phyloP scores from a whole-genome alignment of 2,888 invertebrate species.

The Thera obeliscata region DNA sequence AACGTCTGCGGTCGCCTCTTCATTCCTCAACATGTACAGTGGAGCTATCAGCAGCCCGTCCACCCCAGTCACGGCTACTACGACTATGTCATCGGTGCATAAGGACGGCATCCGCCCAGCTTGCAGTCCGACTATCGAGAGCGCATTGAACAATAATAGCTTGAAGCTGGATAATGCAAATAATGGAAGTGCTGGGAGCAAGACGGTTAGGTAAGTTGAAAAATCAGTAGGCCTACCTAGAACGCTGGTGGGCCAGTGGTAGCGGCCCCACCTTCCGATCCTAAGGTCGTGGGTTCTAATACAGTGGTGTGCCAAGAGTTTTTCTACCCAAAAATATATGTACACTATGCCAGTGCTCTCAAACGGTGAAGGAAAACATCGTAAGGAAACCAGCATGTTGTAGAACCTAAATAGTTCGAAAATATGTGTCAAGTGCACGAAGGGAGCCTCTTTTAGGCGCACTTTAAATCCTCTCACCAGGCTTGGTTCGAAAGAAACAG shows the following conservation, averaged over 20 bases:
- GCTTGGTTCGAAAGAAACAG: too few relatives aligned
- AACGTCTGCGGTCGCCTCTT: conserved; percentile 81
- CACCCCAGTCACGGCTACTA: conserved; percentile 60
- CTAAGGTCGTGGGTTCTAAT: too few relatives aligned
- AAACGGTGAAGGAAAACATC: too few relatives aligned
- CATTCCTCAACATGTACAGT: conserved; percentile 80
- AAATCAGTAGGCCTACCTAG: background rate
- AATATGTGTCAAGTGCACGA: too few relatives aligned
- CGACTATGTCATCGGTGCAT: conserved; percentile 39
- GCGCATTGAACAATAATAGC: conserved; percentile 75
- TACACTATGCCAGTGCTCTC: too few relatives aligned
- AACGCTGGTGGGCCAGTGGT: background rate
- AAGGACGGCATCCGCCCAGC: conserved; percentile 58
- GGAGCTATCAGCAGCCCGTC: conserved; percentile 77
- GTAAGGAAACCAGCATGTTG: too few relatives aligned
- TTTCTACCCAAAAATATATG: too few relatives aligned
- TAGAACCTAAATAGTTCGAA: too few relatives aligned
- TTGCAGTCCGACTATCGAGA: conserved; percentile 68
- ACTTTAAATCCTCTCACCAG: too few relatives aligned
- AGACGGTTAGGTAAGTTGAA: conserved; percentile 49
- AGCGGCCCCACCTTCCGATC: too few relatives aligned
- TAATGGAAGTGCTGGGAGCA: conserved; percentile 78
- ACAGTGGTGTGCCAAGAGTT: too few relatives aligned
- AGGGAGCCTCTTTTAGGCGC: too few relatives aligned
- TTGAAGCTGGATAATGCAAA: conserved; percentile 75